These are phyloP conservation scores for Dissostichus mawsoni DNA, from an alignment of 2,113 vertebrate genomes.

Conservation along the genomic window DNA sequence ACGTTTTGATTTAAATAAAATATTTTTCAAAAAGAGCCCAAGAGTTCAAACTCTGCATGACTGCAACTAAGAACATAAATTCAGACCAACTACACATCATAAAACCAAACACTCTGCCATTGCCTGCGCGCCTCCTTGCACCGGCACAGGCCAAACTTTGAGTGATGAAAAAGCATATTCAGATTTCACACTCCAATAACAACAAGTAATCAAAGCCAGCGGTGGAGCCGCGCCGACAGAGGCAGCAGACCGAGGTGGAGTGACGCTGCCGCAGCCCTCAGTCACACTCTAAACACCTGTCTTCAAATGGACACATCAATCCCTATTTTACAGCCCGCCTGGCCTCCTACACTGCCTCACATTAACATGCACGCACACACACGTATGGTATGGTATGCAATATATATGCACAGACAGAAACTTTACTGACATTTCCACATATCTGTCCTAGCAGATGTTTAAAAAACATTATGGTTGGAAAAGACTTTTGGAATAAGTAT, in stretches of 20 bases:
- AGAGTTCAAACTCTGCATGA: slow-evolving; percentile 32
- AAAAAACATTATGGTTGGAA: slow-evolving; percentile 44
- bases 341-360: slow-evolving; percentile 66
- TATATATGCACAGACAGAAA: slow-evolving; percentile 20
- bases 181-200: slow-evolving; percentile 85
- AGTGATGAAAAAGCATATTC: slow-evolving; percentile 83
- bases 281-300: slow-evolving; percentile 78
- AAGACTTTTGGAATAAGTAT: slow-evolving; percentile 54
- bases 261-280: slow-evolving; percentile 73
- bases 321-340: slow-evolving; percentile 83
- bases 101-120: slow-evolving; percentile 48
- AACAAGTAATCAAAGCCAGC: slow-evolving; percentile 81
- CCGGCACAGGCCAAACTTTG: slow-evolving; percentile 70
- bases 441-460: slow-evolving; percentile 55
- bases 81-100: slow-evolving; percentile 31
- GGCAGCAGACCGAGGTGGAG: slow-evolving; percentile 74
- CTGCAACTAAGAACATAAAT: slow-evolving; percentile 28
- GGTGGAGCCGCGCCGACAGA: slow-evolving; percentile 62
- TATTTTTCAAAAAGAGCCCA: neutral
- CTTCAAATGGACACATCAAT: slow-evolving; percentile 86
- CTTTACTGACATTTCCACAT: slow-evolving; percentile 34
- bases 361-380: slow-evolving; percentile 28
- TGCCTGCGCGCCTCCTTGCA: slow-evolving; percentile 34
- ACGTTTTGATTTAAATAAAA: neutral
- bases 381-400: slow-evolving; percentile 32